Percentiles rank a stretch among this genome's conserved stretches.
phyloP scores from a whole-genome alignment of 2,888 invertebrate species.

The Bruchidius siliquastri region DNA sequence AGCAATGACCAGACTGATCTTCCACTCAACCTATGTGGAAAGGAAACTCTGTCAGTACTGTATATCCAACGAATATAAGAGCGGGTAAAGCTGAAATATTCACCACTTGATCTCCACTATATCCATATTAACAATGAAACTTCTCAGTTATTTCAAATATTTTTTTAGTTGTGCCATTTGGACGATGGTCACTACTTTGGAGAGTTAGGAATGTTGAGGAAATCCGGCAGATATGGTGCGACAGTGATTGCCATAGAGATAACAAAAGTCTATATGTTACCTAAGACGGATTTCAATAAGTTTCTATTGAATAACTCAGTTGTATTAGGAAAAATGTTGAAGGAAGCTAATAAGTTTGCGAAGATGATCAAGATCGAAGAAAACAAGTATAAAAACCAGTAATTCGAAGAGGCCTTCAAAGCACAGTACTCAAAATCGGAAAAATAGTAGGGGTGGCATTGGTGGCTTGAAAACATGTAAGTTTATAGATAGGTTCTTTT shows the following conservation, averaged over 20 bases:
- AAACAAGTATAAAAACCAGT: neutral
- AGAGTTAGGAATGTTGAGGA: slow-evolving; percentile 55
- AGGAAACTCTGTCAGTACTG: no score
- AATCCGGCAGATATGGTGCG: slow-evolving; percentile 50
- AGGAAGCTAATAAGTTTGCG: neutral
- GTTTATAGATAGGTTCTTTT: no score
- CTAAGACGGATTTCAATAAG: slow-evolving; percentile 50
- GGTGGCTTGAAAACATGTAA: no score
- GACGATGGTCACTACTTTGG: slow-evolving; percentile 62
- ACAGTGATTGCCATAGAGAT: slow-evolving; percentile 58
- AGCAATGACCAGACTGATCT: no score
- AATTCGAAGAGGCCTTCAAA: neutral
- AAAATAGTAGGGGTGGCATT: no score
- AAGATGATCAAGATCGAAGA: neutral
- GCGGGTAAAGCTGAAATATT: no score
- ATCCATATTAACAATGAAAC: no score
- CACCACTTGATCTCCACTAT: no score
- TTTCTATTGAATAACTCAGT: slow-evolving; percentile 13
- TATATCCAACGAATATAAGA: no score
- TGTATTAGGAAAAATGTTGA: neutral
- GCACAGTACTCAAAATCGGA: no score
- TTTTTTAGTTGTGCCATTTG: slow-evolving; percentile 26
- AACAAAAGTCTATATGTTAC: slow-evolving; percentile 56
- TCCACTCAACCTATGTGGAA: no score
- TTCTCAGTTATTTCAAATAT: no score